Evolutionary conservation across 2,888 invertebrate species (phyloP), one percentile per base, ranked within the genome.

Genomic region (Erannis defoliaria): DNA sequence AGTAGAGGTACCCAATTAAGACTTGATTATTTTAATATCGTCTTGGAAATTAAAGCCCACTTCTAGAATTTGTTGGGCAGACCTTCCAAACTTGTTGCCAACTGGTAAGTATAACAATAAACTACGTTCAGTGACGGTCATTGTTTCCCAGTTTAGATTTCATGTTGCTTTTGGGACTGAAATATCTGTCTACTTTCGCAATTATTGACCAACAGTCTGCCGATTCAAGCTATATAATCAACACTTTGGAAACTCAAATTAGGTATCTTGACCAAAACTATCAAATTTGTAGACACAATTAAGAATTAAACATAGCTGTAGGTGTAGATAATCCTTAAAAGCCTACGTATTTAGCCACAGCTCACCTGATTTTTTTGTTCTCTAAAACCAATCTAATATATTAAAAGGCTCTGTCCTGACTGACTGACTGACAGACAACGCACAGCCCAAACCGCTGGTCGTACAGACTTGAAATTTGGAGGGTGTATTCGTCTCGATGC

Each of bases 141-240:
- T 55, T 61, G 55, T 55, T 55, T 35, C 55, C 35, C 26, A 37
- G 29, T 50, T 61, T 45, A 55, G 59, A 58, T 38, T 43, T 26
- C 18, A 23, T 42, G 56, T 45, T 57, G 50, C 37, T 37, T 49
- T 51, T 45, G 10, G 43, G 3, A 43, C 43, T 45, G 45, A 43
- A 57, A 51, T 57, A 50, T 33, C 31, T n/a, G 45, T 43, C 45
- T 38, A 46, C 19, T 55, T 38, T 29, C 38, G 38, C 19, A 46
- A 31, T 16, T 29, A 21, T 48, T 55, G 21, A 18, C 29, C 12
- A 37, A 55, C 26, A 9, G 14, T 8, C 2, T 26, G 2, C 4
- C 5, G 12, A 35, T 8, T 12, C 14, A 3, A 14, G 14, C 8
- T 8, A 18, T 37, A 37, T 14, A 4, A 10, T 35, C n/a, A 3